A percentile compares a stretch with the other conserved stretches of the same genome.
Conservation (phyloP, 2,113 vertebrate species). For the Pionites leucogaster region DNA sequence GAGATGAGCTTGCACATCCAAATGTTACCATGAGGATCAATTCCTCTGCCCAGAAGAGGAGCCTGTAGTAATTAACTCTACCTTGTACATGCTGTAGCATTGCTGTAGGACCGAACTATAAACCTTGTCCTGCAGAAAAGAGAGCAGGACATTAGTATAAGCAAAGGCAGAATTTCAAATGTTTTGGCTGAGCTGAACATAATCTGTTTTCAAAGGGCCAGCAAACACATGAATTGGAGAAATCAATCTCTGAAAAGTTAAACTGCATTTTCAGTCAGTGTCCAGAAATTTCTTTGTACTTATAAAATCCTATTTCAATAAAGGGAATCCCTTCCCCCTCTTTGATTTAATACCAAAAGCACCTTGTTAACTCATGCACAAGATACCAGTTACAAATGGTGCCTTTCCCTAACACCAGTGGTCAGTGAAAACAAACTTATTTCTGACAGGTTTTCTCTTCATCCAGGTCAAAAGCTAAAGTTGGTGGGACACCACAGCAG, state of each 20-base stretch:
- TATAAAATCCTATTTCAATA: background rate
- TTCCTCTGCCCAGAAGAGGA: background rate
- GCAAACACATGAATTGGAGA: background rate
- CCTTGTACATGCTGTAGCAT: constrained; percentile 99
- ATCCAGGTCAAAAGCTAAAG: background rate
- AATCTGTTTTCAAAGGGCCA: background rate
- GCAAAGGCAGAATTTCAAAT: background rate
- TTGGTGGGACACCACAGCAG: background rate
- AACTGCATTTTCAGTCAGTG: background rate
- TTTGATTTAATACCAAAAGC: background rate
- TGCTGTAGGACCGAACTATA: constrained; percentile 93
- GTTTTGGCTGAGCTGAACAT: background rate
- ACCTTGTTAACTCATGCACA: background rate
- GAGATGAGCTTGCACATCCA: background rate
- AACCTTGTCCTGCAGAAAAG: constrained; percentile 89
- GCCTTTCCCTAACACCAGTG: background rate
- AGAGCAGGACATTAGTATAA: background rate
- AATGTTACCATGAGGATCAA: background rate
- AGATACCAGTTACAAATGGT: background rate
- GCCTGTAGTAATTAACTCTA: constrained; percentile 44
- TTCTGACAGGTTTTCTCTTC: background rate
- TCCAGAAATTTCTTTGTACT: background rate
- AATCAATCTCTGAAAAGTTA: background rate
- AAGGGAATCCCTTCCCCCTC: background rate
- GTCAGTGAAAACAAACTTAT: background rate